phyloP scores from a whole-genome alignment of 2,113 vertebrate species.

The Syrmaticus mikado region DNA sequence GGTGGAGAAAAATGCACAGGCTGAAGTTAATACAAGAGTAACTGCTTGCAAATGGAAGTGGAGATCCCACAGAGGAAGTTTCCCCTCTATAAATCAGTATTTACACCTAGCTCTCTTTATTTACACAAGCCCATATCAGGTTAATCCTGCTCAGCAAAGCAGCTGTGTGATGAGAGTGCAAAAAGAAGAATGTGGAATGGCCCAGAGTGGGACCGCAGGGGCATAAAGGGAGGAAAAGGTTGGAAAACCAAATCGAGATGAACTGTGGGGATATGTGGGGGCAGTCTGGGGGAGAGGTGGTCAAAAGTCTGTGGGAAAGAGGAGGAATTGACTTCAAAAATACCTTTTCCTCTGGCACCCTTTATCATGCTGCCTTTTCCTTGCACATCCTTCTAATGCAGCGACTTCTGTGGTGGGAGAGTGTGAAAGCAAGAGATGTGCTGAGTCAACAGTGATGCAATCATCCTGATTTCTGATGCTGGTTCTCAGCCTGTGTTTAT shows the following conservation, averaged over 20 bases:
- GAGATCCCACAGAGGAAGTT: not conserved
- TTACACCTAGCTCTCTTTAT: not conserved
- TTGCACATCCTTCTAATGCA: not conserved
- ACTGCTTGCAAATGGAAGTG: not conserved
- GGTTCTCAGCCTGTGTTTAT: not conserved
- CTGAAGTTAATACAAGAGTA: not conserved
- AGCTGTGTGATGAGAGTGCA: not conserved
- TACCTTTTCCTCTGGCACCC: not conserved
- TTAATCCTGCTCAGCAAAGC: not conserved
- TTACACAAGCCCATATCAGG: not conserved
- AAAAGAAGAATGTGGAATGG: not conserved
- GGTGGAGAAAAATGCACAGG: not conserved
- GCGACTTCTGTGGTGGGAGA: not conserved
- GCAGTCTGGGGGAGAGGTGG: not conserved
- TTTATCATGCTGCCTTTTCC: not conserved
- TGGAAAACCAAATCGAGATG: not conserved
- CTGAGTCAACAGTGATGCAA: not conserved
- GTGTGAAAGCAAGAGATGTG: not conserved
- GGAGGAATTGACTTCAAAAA: too few relatives aligned
- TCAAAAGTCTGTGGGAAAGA: rapidly evolving
- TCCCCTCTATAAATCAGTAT: not conserved
- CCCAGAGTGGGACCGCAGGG: not conserved
- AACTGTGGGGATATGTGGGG: not conserved
- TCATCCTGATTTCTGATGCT: not conserved
- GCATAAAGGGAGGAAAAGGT: not conserved